phyloP scores from a whole-genome alignment of 2,797 vertebrate species.

The Sylvilagus floridanus region DNA sequence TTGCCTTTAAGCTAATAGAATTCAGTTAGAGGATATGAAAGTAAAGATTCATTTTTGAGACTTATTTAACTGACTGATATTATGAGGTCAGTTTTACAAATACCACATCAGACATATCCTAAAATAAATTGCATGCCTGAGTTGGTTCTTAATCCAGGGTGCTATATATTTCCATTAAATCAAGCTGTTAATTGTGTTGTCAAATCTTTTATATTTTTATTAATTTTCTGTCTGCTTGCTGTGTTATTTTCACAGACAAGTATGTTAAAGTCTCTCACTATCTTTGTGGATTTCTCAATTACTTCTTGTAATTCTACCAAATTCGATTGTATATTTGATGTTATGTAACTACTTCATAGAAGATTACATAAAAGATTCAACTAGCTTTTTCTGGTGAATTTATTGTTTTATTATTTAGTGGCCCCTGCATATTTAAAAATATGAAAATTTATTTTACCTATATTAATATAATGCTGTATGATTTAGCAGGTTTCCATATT shows the following conservation, averaged over 20 bases:
- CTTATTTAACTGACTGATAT: conserved; percentile 14
- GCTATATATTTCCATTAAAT: not conserved
- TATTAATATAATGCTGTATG: not conserved
- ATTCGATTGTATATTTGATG: conserved; percentile 18
- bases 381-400: not conserved
- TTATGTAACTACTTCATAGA: not conserved
- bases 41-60: conserved; percentile 10
- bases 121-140: not conserved
- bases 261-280: not conserved
- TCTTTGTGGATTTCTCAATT: conserved; percentile 23
- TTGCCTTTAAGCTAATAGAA: conserved; percentile 32
- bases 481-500: not conserved
- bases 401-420: conserved; percentile 25
- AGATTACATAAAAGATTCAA: not conserved
- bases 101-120: not conserved
- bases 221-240: conserved; percentile 46
- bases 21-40: conserved; percentile 12
- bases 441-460: conserved; percentile 5
- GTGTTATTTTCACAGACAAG: conserved; percentile 32
- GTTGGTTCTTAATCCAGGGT: not conserved
- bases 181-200: conserved; percentile 31
- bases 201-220: not conserved
- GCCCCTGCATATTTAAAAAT: conserved; percentile 33
- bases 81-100: not conserved
- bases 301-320: conserved; percentile 1